phyloP scores from a whole-genome alignment of 92 coral and sea anemone genomes.

The Zoanthus sansibaricus region DNA sequence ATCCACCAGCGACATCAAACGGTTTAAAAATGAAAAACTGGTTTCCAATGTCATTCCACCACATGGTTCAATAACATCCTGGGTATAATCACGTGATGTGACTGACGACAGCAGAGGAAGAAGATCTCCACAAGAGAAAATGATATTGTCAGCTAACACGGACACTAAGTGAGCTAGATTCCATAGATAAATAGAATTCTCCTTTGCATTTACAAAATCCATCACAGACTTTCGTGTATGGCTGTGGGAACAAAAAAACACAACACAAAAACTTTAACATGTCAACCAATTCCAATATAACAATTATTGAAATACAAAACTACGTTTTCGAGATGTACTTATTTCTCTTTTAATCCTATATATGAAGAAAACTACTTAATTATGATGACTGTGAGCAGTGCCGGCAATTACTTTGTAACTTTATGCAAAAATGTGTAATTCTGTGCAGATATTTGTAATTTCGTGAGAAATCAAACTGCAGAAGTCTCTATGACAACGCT shows the following conservation, averaged over 20 bases:
- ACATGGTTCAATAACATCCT: conserved; percentile 99
- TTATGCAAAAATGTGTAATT: no score
- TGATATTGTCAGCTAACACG: conserved; percentile 95
- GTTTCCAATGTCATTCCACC: conserved; percentile 99
- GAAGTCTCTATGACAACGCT: no score
- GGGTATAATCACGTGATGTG: conserved; percentile 98
- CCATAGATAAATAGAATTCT: conserved; percentile 91
- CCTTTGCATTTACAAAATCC: conserved; percentile 98
- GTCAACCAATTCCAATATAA: background rate
- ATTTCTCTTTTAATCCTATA: no score
- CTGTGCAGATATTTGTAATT: no score
- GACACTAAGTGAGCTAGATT: conserved; percentile 97
- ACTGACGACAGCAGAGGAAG: conserved; percentile 96
- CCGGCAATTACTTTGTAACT: no score
- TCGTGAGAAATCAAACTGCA: no score
- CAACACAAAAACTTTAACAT: background rate
- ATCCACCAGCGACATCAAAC: conserved; percentile 96
- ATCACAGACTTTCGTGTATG: conserved; percentile 96
- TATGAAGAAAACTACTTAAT: no score
- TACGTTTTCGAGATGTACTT: no score
- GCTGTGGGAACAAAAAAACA: conserved; percentile 50
- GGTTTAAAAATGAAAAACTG: conserved; percentile 97
- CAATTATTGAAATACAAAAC: no score
- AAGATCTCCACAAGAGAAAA: conserved; percentile 98
- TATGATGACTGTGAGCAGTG: no score